Evolutionary conservation across 2,888 invertebrate genomes (phyloP).

Genomic region (Chalcosyrphus nemorum): DNA sequence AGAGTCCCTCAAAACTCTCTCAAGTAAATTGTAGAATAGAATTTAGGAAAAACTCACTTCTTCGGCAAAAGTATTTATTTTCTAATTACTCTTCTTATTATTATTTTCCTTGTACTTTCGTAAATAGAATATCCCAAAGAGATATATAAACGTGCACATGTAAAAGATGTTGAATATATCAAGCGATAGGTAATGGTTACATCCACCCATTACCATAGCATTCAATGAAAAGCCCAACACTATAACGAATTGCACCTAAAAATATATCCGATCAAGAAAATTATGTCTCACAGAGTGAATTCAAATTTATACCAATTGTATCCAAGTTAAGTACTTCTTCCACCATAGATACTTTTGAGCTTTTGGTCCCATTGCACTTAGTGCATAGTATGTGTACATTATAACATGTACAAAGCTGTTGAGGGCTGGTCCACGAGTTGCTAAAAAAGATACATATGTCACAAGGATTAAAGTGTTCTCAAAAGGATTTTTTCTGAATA

Average conservation of each 20-base stretch:
- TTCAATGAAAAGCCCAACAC: constrained; percentile 91
- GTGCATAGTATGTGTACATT: constrained; percentile 97
- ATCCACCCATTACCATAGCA: constrained; percentile 89
- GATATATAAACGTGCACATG: constrained; percentile 93
- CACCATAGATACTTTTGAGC: constrained; percentile 94
- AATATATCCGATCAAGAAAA: constrained; percentile 52
- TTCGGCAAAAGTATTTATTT: no score
- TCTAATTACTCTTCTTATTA: no score
- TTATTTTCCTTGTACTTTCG: constrained; percentile 64
- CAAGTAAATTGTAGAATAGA: no score
- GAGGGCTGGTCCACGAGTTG: no score
- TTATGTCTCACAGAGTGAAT: not conserved
- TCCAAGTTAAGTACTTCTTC: constrained; percentile 96
- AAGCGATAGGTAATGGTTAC: constrained; percentile 95
- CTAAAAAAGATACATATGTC: no score
- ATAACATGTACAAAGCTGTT: constrained; percentile 96
- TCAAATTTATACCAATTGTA: constrained; percentile 94
- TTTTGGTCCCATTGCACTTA: constrained; percentile 92
- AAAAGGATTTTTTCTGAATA: constrained; percentile 94
- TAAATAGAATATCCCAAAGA: constrained; percentile 93
- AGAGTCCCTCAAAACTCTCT: no score
- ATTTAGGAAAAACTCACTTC: no score
- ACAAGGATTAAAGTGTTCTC: constrained; percentile 95
- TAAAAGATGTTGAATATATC: constrained; percentile 92
- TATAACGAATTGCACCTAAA: constrained; percentile 91